phyloP scores from a whole-genome alignment of 2,888 invertebrate genomes.

The Zaprionus lineosus region DNA sequence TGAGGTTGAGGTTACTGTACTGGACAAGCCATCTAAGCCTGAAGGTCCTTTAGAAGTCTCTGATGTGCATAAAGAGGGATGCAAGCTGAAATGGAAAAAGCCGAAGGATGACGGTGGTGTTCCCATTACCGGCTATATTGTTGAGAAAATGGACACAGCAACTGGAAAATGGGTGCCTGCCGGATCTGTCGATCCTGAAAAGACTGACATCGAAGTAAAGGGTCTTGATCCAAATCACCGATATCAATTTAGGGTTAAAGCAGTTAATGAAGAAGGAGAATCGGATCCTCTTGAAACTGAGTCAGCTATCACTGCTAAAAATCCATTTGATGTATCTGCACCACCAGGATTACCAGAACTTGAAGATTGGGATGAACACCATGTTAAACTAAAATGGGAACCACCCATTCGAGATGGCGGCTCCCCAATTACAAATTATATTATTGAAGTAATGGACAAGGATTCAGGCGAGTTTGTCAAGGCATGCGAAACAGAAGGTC shows the following conservation, averaged over 20 bases:
- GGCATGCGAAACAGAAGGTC: conserved; percentile 92
- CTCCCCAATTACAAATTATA: conserved; percentile 95
- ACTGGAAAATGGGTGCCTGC: conserved; percentile 95
- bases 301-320: conserved; percentile 95
- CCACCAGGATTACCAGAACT: conserved; percentile 95
- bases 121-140: conserved; percentile 93
- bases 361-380: conserved; percentile 95
- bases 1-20: conserved; percentile 93
- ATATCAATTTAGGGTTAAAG: conserved; percentile 98
- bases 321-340: conserved; percentile 95
- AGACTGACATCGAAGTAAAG: conserved; percentile 90
- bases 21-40: conserved; percentile 85
- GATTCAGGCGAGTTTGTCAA: conserved; percentile 92
- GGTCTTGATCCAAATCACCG: conserved; percentile 97
- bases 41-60: conserved; percentile 96
- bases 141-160: conserved; percentile 96
- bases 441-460: conserved; percentile 96
- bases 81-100: conserved; percentile 96
- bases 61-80: conserved; percentile 96
- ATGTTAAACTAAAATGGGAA: conserved; percentile 95
- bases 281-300: conserved; percentile 97
- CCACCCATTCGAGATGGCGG: conserved; percentile 94
- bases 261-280: conserved; percentile 98
- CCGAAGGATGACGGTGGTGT: conserved; percentile 98
- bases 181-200: conserved; percentile 91